These are phyloP conservation scores for Taxidea taxus DNA, from an alignment of 2,113 vertebrate species.

Conservation along the genomic window DNA sequence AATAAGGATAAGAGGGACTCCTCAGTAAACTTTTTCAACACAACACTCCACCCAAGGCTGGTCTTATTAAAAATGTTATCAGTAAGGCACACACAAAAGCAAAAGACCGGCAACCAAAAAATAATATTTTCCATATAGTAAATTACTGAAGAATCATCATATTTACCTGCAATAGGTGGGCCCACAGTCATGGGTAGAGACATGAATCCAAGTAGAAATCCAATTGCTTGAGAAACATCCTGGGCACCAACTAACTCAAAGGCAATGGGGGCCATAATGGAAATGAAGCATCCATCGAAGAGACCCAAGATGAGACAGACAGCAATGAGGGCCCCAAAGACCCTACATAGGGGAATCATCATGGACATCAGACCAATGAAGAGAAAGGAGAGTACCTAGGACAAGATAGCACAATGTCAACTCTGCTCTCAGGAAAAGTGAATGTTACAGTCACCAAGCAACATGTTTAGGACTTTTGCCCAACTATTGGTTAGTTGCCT, in stretches of 20 bases:
- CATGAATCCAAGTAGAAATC: constrained; percentile 96
- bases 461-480: neutral
- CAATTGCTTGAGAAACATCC: constrained; percentile 96
- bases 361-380: constrained; percentile 98
- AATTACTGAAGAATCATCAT: neutral
- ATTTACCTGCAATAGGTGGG: constrained; percentile 95
- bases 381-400: constrained; percentile 92
- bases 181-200: constrained; percentile 96
- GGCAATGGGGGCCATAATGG: constrained; percentile 98
- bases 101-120: neutral
- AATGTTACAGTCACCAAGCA: neutral
- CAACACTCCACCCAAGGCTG: neutral
- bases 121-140: neutral
- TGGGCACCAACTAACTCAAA: constrained; percentile 94
- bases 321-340: constrained; percentile 91
- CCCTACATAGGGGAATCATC: constrained; percentile 94
- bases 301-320: constrained; percentile 98
- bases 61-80: neutral
- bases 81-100: neutral
- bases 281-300: constrained; percentile 98
- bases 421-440: neutral
- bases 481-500: neutral
- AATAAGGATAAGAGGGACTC: neutral
- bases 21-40: neutral
- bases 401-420: constrained; percentile 8